A percentile compares a stretch with the other conserved stretches of the same genome.
These are phyloP conservation scores for Chrysolina oricalcia DNA, from an alignment of 2,888 invertebrate species.

Conservation along the genomic window DNA sequence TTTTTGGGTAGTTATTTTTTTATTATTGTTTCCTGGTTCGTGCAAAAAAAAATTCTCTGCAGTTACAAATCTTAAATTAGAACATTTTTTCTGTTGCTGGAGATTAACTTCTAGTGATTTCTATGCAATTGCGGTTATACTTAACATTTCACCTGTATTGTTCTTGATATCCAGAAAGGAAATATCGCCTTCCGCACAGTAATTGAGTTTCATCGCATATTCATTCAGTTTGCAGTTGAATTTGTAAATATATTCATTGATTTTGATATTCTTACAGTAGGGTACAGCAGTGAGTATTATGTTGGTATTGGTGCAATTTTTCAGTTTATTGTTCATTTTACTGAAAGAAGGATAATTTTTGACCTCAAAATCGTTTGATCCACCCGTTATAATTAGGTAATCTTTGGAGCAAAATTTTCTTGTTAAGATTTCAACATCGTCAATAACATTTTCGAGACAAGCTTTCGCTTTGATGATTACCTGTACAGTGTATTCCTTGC, in stretches of 20 bases:
- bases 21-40: no score
- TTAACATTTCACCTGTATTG: neutral
- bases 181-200: conserved; percentile 20
- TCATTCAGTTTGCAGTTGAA: conserved; percentile 3
- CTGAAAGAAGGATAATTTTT: neutral
- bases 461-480: neutral
- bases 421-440: neutral
- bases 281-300: conserved; percentile 16
- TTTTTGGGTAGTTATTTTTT: no score
- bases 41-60: no score
- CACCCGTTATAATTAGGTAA: neutral
- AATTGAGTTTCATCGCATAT: conserved; percentile 14
- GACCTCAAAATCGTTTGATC: no score
- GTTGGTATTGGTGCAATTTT: conserved; percentile 3
- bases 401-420: neutral
- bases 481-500: neutral
- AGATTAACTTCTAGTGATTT: neutral
- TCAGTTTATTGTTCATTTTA: neutral
- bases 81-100: neutral
- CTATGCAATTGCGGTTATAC: neutral
- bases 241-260: neutral
- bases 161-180: conserved; percentile 16
- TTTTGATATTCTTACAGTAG: neutral
- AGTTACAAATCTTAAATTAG: neutral
- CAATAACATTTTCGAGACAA: neutral